These are phyloP conservation scores for Lycodopsis pacificus DNA, from an alignment of 2,797 vertebrate genomes.

Conservation along the genomic window DNA sequence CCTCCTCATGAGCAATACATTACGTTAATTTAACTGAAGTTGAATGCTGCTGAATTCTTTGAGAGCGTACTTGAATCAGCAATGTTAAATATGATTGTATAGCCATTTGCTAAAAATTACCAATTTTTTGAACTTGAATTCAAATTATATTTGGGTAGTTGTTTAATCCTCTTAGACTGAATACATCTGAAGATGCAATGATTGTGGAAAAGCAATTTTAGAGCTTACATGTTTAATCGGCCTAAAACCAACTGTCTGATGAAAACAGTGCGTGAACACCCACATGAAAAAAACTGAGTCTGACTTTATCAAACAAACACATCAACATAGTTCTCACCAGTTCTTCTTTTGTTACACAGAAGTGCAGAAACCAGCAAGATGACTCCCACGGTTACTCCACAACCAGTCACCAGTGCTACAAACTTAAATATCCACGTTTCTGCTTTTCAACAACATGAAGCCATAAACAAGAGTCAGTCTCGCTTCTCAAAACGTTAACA, in stretches of 20 bases:
- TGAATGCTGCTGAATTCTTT: neutral
- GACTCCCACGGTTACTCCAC: constrained; percentile 18
- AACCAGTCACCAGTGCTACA: neutral
- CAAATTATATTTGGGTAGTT: neutral
- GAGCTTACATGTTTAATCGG: neutral
- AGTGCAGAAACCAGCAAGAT: constrained; percentile 13
- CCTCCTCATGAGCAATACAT: too few relatives aligned
- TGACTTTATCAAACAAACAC: neutral
- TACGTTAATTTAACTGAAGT: too few relatives aligned
- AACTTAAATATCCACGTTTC: neutral
- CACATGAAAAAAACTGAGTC: neutral
- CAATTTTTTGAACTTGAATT: neutral
- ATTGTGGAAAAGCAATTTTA: neutral
- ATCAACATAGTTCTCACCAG: constrained; percentile 31
- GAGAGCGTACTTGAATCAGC: neutral
- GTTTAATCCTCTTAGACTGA: neutral
- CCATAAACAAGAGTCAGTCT: neutral
- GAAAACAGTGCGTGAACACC: neutral
- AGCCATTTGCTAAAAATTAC: neutral
- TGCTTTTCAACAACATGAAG: constrained; percentile 5
- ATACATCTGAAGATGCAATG: neutral
- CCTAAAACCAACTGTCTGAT: neutral
- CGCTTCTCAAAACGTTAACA: neutral
- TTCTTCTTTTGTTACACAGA: neutral
- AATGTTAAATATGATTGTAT: neutral